Evolutionary conservation across 92 coral and sea anemone species (phyloP).

Genomic region (Phenganax stokvisi): DNA sequence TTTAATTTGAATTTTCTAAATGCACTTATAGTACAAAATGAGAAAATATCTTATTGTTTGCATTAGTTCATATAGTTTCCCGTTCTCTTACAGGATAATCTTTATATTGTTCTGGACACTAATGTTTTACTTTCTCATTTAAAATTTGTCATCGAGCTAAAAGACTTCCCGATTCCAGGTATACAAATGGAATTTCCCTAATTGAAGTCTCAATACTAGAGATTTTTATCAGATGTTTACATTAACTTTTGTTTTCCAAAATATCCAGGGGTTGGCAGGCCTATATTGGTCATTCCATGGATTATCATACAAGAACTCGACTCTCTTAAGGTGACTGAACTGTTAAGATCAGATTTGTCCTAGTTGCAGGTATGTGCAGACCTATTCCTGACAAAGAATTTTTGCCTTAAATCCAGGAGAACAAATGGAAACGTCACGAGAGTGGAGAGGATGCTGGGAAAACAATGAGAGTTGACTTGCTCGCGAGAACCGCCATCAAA

Average conservation of each 20-base stretch:
- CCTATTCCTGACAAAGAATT: background rate
- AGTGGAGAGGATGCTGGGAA: background rate
- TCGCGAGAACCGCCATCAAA: constrained; percentile 78
- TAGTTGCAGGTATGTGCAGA: no score
- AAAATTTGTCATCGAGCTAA: constrained; percentile 81
- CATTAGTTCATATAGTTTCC: background rate
- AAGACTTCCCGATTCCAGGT: constrained; percentile 95
- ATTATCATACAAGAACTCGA: constrained; percentile 89
- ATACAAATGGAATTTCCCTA: background rate
- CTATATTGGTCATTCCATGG: constrained; percentile 85
- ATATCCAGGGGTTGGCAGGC: constrained; percentile 73
- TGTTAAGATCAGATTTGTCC: no score
- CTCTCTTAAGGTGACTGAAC: constrained; percentile 70
- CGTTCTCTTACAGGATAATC: constrained; percentile 52
- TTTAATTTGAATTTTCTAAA: background rate
- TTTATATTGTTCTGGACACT: constrained; percentile 86
- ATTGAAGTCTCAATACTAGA: background rate
- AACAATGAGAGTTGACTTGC: constrained; percentile 62
- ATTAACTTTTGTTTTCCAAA: background rate
- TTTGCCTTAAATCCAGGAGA: constrained; percentile 11
- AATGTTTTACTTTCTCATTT: constrained; percentile 89
- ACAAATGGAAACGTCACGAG: constrained; percentile 17
- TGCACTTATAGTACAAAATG: constrained; percentile 16
- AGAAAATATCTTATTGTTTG: background rate
- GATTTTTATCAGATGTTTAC: background rate